Percentiles rank a stretch among this genome's conserved stretches.
Conservation (phyloP, 2,888 invertebrate genomes). For the Microdon myrmicae region DNA sequence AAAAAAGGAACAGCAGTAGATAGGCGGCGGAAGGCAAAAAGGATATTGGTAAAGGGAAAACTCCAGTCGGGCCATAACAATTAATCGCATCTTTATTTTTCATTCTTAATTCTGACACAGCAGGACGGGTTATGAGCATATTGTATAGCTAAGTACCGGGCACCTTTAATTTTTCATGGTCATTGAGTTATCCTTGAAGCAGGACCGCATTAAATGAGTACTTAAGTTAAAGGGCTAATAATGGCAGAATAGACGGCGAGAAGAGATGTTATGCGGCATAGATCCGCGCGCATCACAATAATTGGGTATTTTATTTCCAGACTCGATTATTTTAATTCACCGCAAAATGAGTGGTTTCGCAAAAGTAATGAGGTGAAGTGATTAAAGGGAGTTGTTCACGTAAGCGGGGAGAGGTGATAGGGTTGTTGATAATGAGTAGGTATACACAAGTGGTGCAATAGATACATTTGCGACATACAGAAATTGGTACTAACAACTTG, state of each 20-base stretch:
- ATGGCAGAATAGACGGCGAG: slow-evolving; percentile 35
- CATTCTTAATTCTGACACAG: slow-evolving; percentile 31
- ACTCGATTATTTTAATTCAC: slow-evolving; percentile 50
- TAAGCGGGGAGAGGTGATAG: too few relatives aligned
- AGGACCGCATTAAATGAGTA: slow-evolving; percentile 33
- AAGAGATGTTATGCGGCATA: slow-evolving; percentile 32
- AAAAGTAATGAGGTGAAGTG: too few relatives aligned
- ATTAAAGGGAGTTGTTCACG: too few relatives aligned
- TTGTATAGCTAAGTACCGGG: slow-evolving; percentile 1
- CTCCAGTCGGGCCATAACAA: slow-evolving; percentile 41
- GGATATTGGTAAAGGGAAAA: slow-evolving; percentile 25
- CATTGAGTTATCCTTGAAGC: slow-evolving; percentile 20
- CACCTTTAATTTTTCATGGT: slow-evolving; percentile 36
- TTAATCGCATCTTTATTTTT: slow-evolving; percentile 52
- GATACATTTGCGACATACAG: too few relatives aligned
- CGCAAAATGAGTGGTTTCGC: slow-evolving; percentile 46
- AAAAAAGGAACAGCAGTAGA: slow-evolving; percentile 13
- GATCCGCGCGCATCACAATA: slow-evolving; percentile 15
- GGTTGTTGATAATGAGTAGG: too few relatives aligned
- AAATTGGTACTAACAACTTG: too few relatives aligned
- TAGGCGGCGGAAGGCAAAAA: slow-evolving; percentile 15
- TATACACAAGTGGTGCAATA: too few relatives aligned
- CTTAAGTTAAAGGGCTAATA: slow-evolving; percentile 49
- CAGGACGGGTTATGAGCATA: slow-evolving; percentile 12
- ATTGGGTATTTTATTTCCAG: slow-evolving; percentile 46